Conservation (phyloP, 2,113 vertebrate species). For the Misgurnus mizolepis region DNA sequence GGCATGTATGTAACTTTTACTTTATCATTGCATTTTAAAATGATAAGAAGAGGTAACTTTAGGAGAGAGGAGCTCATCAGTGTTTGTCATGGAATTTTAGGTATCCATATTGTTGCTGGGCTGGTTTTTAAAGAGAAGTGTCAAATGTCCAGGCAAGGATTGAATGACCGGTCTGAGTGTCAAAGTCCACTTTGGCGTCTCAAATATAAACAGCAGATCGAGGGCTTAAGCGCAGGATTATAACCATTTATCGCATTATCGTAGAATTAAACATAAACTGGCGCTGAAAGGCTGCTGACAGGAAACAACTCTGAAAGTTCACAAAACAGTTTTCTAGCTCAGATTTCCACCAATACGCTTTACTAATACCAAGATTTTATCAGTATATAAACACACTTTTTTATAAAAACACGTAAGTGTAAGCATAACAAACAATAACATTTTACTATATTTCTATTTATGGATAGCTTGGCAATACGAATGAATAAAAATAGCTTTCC, state of each 20-base stretch:
- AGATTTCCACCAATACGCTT: not conserved
- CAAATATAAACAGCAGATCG: constrained; percentile 21
- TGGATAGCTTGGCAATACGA: not conserved
- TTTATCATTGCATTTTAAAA: no score
- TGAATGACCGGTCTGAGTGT: constrained; percentile 58
- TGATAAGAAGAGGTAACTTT: constrained; percentile 39
- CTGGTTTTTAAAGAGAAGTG: constrained; percentile 56
- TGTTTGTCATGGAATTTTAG: constrained; percentile 53
- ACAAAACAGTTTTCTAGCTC: not conserved
- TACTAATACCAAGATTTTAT: not conserved
- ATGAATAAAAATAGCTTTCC: not conserved
- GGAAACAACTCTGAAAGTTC: not conserved
- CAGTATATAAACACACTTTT: not conserved
- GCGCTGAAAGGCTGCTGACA: not conserved
- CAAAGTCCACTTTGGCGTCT: constrained; percentile 47
- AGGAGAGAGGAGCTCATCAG: constrained; percentile 22
- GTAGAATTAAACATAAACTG: not conserved
- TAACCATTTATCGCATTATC: constrained; percentile 11
- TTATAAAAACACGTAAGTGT: not conserved
- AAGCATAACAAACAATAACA: not conserved
- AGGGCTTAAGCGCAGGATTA: constrained; percentile 40
- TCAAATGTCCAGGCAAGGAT: constrained; percentile 58
- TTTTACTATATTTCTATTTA: not conserved
- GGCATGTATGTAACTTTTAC: no score
- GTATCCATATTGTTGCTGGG: constrained; percentile 49